Conservation (phyloP, 2,888 invertebrate species). For the Criorhina ranunculi region DNA sequence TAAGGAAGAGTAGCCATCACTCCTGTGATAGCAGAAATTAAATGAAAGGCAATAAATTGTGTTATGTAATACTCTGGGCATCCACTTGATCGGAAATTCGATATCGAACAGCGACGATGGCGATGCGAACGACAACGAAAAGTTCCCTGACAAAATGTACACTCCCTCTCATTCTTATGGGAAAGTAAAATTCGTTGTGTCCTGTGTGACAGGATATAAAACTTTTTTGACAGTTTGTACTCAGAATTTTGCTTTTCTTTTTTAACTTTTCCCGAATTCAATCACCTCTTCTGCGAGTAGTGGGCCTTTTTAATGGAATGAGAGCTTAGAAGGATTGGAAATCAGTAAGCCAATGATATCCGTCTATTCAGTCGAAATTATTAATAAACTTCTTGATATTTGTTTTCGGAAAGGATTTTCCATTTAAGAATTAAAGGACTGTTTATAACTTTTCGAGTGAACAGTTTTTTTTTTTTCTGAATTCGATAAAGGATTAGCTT, state of each 20-base stretch:
- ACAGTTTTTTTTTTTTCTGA: too few relatives aligned
- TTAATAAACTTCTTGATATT: neutral
- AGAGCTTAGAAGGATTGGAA: neutral
- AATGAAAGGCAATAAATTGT: conserved; percentile 75
- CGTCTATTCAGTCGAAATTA: neutral
- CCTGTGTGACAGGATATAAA: conserved; percentile 57
- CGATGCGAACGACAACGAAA: conserved; percentile 45
- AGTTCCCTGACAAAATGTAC: conserved; percentile 34
- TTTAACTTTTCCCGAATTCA: conserved; percentile 25
- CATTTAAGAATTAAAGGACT: too few relatives aligned
- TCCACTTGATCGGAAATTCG: conserved; percentile 72
- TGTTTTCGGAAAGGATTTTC: too few relatives aligned
- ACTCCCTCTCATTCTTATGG: conserved; percentile 38
- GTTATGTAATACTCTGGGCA: conserved; percentile 71
- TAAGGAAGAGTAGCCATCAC: conserved; percentile 14
- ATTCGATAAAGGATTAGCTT: too few relatives aligned
- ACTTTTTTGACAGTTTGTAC: conserved; percentile 59
- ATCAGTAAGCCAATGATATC: neutral
- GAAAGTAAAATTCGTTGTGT: conserved; percentile 24
- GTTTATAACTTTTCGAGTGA: too few relatives aligned
- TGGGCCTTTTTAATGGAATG: neutral
- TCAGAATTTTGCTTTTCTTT: conserved; percentile 28
- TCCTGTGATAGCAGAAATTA: conserved; percentile 56
- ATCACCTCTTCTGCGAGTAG: conserved; percentile 2
- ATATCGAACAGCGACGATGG: conserved; percentile 49